Percentiles rank a stretch among this genome's conserved stretches.
These are phyloP conservation scores for Aphidius colemani DNA, from an alignment of 2,888 invertebrate species.

Conservation along the genomic window DNA sequence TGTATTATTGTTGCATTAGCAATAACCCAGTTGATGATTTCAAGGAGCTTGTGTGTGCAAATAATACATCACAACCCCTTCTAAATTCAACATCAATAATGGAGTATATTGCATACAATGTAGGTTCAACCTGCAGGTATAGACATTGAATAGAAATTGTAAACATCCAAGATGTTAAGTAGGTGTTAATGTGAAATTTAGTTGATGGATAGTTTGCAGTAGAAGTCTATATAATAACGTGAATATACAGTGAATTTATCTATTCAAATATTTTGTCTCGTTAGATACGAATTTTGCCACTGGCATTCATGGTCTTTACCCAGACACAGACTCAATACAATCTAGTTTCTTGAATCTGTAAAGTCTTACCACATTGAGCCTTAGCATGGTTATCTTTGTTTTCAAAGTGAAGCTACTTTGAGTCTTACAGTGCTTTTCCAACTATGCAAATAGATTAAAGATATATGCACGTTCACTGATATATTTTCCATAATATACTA, in stretches of 20 bases:
- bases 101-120: neutral
- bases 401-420: no score
- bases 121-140: neutral
- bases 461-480: no score
- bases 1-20: slow-evolving; percentile 9
- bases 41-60: neutral
- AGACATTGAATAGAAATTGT: slow-evolving; percentile 5
- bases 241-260: no score
- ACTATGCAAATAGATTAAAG: no score
- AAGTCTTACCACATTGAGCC: slow-evolving; percentile 13
- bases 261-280: no score
- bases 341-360: slow-evolving; percentile 30
- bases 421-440: no score
- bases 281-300: no score
- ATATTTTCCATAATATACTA: no score
- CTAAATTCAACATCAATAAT: slow-evolving; percentile 4
- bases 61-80: slow-evolving; percentile 13
- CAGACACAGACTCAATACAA: no score
- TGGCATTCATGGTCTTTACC: no score
- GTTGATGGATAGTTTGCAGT: slow-evolving; percentile 27
- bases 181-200: slow-evolving; percentile 56
- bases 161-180: slow-evolving; percentile 41
- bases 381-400: no score
- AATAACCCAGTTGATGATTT: slow-evolving; percentile 2
- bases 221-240: no score